These are phyloP conservation scores for Lithophane ornitopus DNA, from an alignment of 2,888 invertebrate species.

Conservation along the genomic window DNA sequence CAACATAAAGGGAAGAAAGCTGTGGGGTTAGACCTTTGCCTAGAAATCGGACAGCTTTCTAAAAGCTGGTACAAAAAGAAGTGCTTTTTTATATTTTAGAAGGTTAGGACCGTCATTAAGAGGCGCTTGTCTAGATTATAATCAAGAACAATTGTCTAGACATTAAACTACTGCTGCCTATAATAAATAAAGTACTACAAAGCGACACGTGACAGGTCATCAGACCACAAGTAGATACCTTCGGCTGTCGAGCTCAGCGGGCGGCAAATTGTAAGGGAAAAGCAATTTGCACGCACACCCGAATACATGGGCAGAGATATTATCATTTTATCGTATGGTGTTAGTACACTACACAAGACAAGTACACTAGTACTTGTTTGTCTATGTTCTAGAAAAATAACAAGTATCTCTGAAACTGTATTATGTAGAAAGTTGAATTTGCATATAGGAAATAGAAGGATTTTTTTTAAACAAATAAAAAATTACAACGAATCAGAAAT, in stretches of 20 bases:
- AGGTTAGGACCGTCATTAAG: neutral
- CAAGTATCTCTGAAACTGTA: neutral
- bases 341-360: too few relatives aligned
- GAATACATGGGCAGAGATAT: conserved; percentile 25
- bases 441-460: neutral
- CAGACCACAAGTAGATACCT: neutral
- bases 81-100: too few relatives aligned
- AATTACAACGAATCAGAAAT: neutral
- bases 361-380: neutral
- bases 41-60: neutral
- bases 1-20: too few relatives aligned
- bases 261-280: conserved; percentile 55
- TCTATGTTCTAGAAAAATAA: conserved; percentile 8
- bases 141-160: neutral
- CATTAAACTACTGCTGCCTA: neutral
- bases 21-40: too few relatives aligned
- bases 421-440: neutral
- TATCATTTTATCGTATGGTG: conserved; percentile 32
- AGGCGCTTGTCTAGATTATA: conserved; percentile 6
- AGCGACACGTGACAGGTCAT: conserved; percentile 2
- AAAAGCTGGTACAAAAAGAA: neutral
- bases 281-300: conserved; percentile 46
- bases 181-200: conserved; percentile 21
- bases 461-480: neutral
- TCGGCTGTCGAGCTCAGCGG: conserved; percentile 45